Conservation (phyloP, 2,797 vertebrate genomes). For the Luscinia luscinia region DNA sequence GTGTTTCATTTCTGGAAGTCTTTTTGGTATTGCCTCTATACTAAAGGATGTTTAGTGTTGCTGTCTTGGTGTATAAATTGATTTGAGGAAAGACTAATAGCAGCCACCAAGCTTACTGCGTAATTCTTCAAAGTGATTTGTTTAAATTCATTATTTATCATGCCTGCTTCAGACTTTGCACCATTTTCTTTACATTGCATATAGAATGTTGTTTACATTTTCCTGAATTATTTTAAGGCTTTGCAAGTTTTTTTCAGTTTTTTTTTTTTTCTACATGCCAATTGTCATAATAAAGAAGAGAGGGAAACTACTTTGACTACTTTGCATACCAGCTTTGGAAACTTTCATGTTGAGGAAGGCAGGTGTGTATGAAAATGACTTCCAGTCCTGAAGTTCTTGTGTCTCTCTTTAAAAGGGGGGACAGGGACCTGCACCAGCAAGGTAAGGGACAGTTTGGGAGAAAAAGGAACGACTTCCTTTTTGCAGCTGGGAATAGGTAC, state of each 20-base stretch:
- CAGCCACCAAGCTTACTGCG: not conserved
- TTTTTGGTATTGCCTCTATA: not conserved
- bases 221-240: not conserved
- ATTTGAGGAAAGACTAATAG: not conserved
- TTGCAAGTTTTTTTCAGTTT: rapidly evolving
- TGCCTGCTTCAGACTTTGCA: not conserved
- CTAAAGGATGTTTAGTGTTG: not conserved
- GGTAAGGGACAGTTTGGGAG: not conserved
- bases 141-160: not conserved
- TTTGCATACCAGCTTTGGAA: not conserved
- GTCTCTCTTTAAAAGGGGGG: not conserved
- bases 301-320: not conserved
- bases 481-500: not conserved
- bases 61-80: not conserved
- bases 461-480: not conserved
- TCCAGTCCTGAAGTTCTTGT: not conserved
- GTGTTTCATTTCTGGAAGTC: not conserved
- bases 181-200: not conserved
- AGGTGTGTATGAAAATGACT: not conserved
- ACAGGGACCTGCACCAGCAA: not conserved
- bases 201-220: not conserved
- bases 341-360: not conserved
- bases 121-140: not conserved
- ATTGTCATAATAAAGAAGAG: not conserved
- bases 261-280: not conserved